These are phyloP conservation scores for Copidosoma aretas DNA, from an alignment of 2,888 invertebrate species.

Conservation along the genomic window DNA sequence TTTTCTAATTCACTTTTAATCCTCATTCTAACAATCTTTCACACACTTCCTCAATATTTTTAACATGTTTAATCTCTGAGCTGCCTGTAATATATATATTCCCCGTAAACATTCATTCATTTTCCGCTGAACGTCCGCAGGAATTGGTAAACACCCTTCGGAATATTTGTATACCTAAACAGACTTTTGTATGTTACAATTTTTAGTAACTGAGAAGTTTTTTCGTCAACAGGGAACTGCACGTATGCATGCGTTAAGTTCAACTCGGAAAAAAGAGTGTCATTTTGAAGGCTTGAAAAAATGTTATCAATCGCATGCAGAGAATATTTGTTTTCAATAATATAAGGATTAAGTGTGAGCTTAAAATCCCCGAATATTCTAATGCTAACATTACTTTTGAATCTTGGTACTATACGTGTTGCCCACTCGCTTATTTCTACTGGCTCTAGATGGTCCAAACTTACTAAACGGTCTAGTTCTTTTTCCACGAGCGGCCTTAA, in stretches of 20 bases:
- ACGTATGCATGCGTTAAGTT: constrained; percentile 37
- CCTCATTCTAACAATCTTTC: constrained; percentile 40
- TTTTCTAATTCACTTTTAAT: constrained; percentile 40
- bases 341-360: constrained; percentile 12
- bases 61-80: constrained; percentile 37
- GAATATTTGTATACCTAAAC: constrained; percentile 33
- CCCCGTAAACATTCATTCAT: constrained; percentile 47
- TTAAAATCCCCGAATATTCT: constrained; percentile 11
- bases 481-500: constrained; percentile 25
- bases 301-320: constrained; percentile 24
- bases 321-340: constrained; percentile 26
- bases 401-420: constrained; percentile 17
- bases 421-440: constrained; percentile 27
- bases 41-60: constrained; percentile 39
- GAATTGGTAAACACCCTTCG: constrained; percentile 40
- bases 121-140: constrained; percentile 49
- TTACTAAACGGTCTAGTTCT: constrained; percentile 23
- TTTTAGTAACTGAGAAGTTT: constrained; percentile 15
- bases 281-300: constrained; percentile 26
- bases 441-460: constrained; percentile 18
- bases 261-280: constrained; percentile 24
- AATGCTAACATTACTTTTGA: constrained; percentile 23
- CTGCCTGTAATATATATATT: constrained; percentile 41
- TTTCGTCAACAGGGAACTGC: constrained; percentile 36
- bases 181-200: constrained; percentile 36